Conservation (phyloP, 2,888 invertebrate genomes). For the Acrobasis consociella region DNA sequence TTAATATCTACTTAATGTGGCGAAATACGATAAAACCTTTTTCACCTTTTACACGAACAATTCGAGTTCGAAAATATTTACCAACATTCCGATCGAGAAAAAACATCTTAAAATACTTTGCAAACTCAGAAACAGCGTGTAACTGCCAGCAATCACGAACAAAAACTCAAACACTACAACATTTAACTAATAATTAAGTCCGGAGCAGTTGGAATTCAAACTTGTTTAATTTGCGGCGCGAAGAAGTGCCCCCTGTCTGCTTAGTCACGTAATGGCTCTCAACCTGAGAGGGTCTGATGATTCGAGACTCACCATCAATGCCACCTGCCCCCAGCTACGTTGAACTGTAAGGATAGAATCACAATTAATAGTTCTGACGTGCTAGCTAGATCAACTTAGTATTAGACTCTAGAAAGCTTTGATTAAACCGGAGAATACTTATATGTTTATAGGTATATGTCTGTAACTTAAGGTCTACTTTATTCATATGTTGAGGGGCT, state of each 20-base stretch:
- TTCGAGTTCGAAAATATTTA: no score
- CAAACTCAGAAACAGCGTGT: constrained; percentile 1
- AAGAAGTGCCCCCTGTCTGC: constrained; percentile 56
- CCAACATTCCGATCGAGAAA: background rate
- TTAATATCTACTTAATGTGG: no score
- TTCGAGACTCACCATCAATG: constrained; percentile 6
- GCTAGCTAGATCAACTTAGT: no score
- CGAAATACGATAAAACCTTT: no score
- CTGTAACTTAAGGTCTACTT: no score
- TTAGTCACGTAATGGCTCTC: constrained; percentile 79
- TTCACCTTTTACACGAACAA: no score
- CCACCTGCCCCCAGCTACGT: background rate
- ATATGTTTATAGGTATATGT: no score
- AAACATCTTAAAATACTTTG: background rate
- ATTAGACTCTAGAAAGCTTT: no score
- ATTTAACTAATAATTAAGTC: constrained; percentile 75
- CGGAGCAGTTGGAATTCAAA: constrained; percentile 57
- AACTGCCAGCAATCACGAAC: constrained; percentile 6
- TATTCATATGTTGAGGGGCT: no score
- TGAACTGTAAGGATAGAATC: background rate
- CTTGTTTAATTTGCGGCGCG: constrained; percentile 77
- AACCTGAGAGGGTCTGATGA: constrained; percentile 44
- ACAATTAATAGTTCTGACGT: no score
- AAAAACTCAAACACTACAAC: constrained; percentile 36
- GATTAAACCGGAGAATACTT: no score